phyloP scores from a whole-genome alignment of 2,888 invertebrate species.

The Orchesellides sinensis region DNA sequence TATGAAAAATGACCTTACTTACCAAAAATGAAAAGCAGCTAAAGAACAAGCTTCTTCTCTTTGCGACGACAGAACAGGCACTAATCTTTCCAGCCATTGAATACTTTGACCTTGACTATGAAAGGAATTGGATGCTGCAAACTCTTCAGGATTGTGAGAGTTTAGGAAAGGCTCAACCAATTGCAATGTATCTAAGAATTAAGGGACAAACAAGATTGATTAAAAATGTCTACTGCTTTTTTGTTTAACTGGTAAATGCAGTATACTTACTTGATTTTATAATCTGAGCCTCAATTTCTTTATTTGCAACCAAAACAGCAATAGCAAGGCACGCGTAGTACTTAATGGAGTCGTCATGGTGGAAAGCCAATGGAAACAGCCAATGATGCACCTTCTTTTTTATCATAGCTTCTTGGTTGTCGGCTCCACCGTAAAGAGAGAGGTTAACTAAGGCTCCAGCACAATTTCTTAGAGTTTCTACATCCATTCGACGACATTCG shows the following conservation, averaged over 20 bases:
- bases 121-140: constrained; percentile 90
- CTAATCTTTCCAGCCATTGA: constrained; percentile 94
- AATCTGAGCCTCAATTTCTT: constrained; percentile 98
- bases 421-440: constrained; percentile 96
- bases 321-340: constrained; percentile 99
- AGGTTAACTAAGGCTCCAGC: constrained; percentile 98
- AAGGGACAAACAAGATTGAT: constrained; percentile 10
- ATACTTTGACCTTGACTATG: constrained; percentile 98
- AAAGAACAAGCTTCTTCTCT: constrained; percentile 96
- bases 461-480: constrained; percentile 95
- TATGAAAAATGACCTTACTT: constrained; percentile 12
- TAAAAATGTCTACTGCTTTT: not conserved
- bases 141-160: constrained; percentile 95
- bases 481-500: constrained; percentile 94
- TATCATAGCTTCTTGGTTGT: constrained; percentile 98
- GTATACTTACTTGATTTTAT: constrained; percentile 83
- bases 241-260: not conserved
- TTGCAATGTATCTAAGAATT: constrained; percentile 87
- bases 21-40: constrained; percentile 91
- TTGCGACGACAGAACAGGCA: constrained; percentile 95
- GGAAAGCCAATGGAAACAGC: constrained; percentile 98
- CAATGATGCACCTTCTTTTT: constrained; percentile 95
- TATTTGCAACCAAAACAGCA: constrained; percentile 96
- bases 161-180: constrained; percentile 98
- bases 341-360: constrained; percentile 96